Evolutionary conservation across 1,140 invertebrate species (phyloP), one percentile per base, ranked within the genome.

Genomic region (Glossosoma conforme): DNA sequence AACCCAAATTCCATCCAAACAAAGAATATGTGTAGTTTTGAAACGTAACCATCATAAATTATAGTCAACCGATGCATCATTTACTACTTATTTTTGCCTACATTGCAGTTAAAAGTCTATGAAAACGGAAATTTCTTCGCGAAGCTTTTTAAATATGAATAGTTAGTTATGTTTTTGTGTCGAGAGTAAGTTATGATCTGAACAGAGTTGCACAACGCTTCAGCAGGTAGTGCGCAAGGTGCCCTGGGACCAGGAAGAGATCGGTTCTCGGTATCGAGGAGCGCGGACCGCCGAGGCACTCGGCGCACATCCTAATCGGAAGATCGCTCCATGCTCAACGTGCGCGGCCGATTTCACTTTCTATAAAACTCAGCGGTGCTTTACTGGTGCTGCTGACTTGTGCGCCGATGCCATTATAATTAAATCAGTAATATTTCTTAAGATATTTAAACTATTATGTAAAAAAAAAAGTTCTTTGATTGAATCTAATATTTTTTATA

Each of bases 281-380:
- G 25, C n/a, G 6, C 25, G 25, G 6, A n/a, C n/a, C n/a, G 33
- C 20, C 14, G 17, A 5, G 32, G 42, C 42, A n/a, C n/a, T n/a
- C n/a, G 25, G 46, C 30, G 35, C 52, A 38, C 24, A 49, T 44
- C 42, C 53, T 55, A 51, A 55, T 55, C 53, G 28, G 42, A 43
- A 32, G 47, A 53, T 53, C 47, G 30, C 38, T 15, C 36, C 53
- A 50, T 55, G 53, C 40, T 33, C 52, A 42, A 37, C 53, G 52
- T 54, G 52, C 44, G 19, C 22, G 22, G 13, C 32, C 44, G 47
- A 50, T 43, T 55, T 55, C 47, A 55, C 53, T 55, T 55, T 55
- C 53, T 55, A 50, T 36, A 49, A 19, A 18, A 51, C 46, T 51
- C 53, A n/a, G n/a, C n/a, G n/a, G n/a, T n/a, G n/a, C n/a, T n/a